Percentiles rank a stretch among this genome's conserved stretches.
phyloP scores from a whole-genome alignment of 2,113 vertebrate species.

The Antennarius striatus region DNA sequence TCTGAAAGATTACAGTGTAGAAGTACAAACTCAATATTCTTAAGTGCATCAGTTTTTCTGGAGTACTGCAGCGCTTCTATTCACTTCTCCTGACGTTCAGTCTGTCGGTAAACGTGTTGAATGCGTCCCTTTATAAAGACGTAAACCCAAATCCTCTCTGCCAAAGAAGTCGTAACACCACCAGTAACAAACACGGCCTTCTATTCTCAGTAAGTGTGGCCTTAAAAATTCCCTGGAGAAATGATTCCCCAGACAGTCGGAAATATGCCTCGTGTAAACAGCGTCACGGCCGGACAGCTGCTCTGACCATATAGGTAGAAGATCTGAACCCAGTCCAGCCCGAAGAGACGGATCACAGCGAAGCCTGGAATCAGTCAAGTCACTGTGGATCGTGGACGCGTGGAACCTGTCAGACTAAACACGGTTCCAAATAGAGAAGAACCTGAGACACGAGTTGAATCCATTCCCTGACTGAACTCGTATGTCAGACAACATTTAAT shows the following conservation, averaged over 20 bases:
- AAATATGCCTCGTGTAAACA: conserved; percentile 78
- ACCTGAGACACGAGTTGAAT: too few species aligned
- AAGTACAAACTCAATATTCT: too few species aligned
- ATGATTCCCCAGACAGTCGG: conserved; percentile 59
- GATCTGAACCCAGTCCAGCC: conserved; percentile 75
- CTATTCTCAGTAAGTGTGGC: conserved; percentile 24
- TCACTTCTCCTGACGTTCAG: too few species aligned
- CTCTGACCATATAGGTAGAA: conserved; percentile 77
- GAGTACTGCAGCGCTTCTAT: too few species aligned
- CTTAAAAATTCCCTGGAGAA: conserved; percentile 49
- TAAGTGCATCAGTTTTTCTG: too few species aligned
- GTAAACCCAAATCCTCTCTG: background rate
- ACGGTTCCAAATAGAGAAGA: background rate
- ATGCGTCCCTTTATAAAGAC: too few species aligned
- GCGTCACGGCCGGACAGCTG: conserved; percentile 19
- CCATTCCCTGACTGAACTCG: too few species aligned
- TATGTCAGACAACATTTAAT: too few species aligned
- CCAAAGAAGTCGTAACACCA: background rate
- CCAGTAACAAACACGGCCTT: conserved; percentile 15
- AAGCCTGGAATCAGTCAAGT: conserved; percentile 29
- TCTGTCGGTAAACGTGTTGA: too few species aligned
- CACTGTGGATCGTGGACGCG: conserved; percentile 1
- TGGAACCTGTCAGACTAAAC: background rate
- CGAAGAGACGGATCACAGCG: conserved; percentile 40
- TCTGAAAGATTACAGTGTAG: too few species aligned